A percentile compares a stretch with the other conserved stretches of the same genome.
These are phyloP conservation scores for Dendrocopos noguchii DNA, from an alignment of 2,113 vertebrate genomes.

Conservation along the genomic window DNA sequence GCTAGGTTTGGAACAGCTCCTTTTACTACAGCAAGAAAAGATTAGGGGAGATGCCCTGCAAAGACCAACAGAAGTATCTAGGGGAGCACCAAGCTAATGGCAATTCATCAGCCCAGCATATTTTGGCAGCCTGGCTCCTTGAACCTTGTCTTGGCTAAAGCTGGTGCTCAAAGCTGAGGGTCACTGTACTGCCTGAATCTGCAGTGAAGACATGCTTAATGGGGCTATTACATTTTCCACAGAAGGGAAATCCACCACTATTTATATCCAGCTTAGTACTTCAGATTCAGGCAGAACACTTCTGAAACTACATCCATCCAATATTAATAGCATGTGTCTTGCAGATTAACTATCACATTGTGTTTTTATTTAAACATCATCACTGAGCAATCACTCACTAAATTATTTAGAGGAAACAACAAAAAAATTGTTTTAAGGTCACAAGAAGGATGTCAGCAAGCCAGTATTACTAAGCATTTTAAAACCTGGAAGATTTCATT, in stretches of 20 bases:
- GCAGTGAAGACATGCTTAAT: constrained; percentile 36
- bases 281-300: constrained; percentile 42
- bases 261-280: constrained; percentile 37
- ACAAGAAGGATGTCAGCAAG: constrained; percentile 53
- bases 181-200: neutral
- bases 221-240: constrained; percentile 51
- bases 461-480: constrained; percentile 50
- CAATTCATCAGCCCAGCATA: neutral
- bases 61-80: neutral
- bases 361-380: constrained; percentile 73
- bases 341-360: constrained; percentile 65
- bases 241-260: constrained; percentile 40
- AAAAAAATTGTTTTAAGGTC: constrained; percentile 67
- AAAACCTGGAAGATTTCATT: constrained; percentile 73
- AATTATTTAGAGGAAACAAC: constrained; percentile 65
- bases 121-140: neutral
- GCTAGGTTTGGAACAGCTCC: neutral
- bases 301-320: constrained; percentile 59
- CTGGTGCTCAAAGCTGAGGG: neutral
- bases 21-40: neutral
- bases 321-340: constrained; percentile 68
- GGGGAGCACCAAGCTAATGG: neutral
- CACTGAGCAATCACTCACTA: constrained; percentile 63
- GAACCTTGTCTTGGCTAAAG: neutral
- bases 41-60: neutral